phyloP scores from a whole-genome alignment of 2,797 vertebrate species.

The Erpetoichthys calabaricus region DNA sequence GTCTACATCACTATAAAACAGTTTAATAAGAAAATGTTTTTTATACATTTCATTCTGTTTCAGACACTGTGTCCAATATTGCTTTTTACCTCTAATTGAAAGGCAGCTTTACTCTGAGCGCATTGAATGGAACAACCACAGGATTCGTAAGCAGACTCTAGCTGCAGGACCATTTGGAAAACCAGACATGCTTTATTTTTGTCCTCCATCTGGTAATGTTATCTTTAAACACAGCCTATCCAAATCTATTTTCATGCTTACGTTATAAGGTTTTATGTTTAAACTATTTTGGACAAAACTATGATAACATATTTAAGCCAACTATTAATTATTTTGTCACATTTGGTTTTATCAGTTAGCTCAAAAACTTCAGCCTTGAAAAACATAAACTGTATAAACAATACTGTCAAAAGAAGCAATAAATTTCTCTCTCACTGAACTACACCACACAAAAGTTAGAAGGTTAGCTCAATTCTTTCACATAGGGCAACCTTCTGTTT shows the following conservation, averaged over 20 bases:
- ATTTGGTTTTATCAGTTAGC: background rate
- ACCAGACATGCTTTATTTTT: background rate
- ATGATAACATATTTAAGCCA: background rate
- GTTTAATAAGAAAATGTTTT: background rate
- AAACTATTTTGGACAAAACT: background rate
- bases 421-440: too few relatives aligned
- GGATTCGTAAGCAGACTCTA: background rate
- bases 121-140: background rate
- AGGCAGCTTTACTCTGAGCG: background rate
- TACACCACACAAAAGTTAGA: too few relatives aligned
- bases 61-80: conserved; percentile 4
- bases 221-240: too few relatives aligned
- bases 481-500: too few relatives aligned
- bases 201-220: background rate
- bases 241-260: background rate
- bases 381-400: too few relatives aligned
- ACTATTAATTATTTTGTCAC: background rate
- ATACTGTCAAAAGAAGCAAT: too few relatives aligned
- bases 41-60: background rate
- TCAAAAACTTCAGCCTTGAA: background rate
- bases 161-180: conserved; percentile 1
- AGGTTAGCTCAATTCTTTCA: too few relatives aligned
- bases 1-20: background rate
- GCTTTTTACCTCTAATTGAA: conserved; percentile 2
- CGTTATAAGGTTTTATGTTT: background rate